Evolutionary conservation across 2,888 invertebrate genomes (phyloP).

Genomic region (Oscheius myriophilus): DNA sequence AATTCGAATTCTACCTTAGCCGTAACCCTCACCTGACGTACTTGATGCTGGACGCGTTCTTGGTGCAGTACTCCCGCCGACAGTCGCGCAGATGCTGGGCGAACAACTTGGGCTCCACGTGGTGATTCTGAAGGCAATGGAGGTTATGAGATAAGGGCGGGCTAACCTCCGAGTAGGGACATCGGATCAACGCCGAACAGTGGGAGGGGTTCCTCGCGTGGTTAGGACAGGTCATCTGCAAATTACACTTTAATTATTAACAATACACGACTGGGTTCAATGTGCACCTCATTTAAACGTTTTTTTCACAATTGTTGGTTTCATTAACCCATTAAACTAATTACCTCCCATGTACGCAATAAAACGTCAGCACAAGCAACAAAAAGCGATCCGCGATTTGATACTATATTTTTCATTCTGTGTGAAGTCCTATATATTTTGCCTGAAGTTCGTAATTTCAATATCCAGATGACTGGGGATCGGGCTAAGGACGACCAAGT

Average conservation of each 20-base stretch:
- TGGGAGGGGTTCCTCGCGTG: conserved; percentile 15
- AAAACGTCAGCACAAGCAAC: no score
- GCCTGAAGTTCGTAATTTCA: no score
- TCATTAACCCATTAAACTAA: no score
- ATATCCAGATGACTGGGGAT: conserved; percentile 3
- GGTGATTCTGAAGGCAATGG: conserved; percentile 21
- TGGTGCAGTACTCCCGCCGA: conserved; percentile 23
- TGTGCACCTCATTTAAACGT: no score
- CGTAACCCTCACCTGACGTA: conserved; percentile 25
- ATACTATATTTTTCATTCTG: no score
- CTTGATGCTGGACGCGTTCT: conserved; percentile 20
- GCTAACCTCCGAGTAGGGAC: conserved; percentile 21
- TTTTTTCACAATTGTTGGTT: no score
- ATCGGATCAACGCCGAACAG: conserved; percentile 19
- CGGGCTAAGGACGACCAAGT: conserved; percentile 22
- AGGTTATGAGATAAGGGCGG: background rate
- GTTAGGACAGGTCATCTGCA: conserved; percentile 31
- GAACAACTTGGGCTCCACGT: conserved; percentile 8
- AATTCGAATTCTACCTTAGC: background rate
- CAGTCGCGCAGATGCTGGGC: conserved; percentile 34
- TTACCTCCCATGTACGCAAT: no score
- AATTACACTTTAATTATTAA: background rate
- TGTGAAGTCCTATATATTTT: no score
- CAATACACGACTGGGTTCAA: background rate
- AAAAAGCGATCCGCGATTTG: no score